phyloP scores from a whole-genome alignment of 2,797 vertebrate genomes.

The Coregonus sp. region DNA sequence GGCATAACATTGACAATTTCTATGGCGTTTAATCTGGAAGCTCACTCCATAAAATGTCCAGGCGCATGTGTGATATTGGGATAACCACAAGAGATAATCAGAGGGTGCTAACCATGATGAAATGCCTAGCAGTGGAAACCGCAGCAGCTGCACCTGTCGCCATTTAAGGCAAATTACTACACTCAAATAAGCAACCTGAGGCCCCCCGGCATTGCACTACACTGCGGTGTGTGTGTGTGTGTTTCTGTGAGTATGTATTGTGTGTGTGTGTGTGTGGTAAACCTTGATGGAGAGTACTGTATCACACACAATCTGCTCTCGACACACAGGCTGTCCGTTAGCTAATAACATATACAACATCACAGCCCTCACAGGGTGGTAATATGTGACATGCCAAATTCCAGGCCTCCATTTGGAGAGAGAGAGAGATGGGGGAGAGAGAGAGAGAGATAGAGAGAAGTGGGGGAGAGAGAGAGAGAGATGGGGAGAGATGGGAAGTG shows the following conservation, averaged over 20 bases:
- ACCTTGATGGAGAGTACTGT: conserved; percentile 13
- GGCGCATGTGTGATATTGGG: conserved; percentile 39
- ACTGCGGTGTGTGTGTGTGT: conserved; percentile 5
- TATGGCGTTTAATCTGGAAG: conserved; percentile 23
- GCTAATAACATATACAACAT: conserved; percentile 52
- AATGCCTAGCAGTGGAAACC: conserved; percentile 69
- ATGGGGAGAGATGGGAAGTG: no score
- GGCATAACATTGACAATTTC: conserved; percentile 42
- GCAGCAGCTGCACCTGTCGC: conserved; percentile 77
- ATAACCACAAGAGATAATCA: conserved; percentile 49
- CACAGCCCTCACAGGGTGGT: conserved; percentile 38
- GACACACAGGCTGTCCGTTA: conserved; percentile 47
- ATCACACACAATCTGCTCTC: conserved; percentile 57
- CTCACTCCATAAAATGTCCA: conserved; percentile 30
- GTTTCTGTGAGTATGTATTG: not conserved
- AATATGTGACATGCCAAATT: conserved; percentile 30
- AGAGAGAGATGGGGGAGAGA: not conserved
- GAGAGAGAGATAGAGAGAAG: not conserved
- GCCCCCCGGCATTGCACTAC: conserved; percentile 33
- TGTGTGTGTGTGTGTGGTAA: not conserved
- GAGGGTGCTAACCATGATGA: conserved; percentile 75
- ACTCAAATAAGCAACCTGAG: conserved; percentile 76
- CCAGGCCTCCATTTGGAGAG: not conserved
- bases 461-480: not conserved
- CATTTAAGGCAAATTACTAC: conserved; percentile 78